Percentiles rank a stretch among this genome's conserved stretches.
Conservation (phyloP, 37 sponge, comb jelly and placozoan genomes). For the Cladorhizidae sp. region DNA sequence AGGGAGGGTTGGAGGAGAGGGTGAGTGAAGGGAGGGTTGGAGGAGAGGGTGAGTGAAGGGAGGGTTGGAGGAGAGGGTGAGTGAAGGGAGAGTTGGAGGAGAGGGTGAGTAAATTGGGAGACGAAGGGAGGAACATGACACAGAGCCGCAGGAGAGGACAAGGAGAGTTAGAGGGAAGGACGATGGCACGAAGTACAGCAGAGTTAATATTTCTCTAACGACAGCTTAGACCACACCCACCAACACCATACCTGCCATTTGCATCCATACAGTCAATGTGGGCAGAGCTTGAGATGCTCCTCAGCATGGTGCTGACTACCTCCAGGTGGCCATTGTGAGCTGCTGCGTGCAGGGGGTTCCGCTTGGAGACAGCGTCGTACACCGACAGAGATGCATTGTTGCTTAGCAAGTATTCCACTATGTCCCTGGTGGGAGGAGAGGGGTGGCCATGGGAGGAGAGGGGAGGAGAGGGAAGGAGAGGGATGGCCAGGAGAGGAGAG, state of each 20-base stretch:
- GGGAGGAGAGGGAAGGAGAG: not conserved
- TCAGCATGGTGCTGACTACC: slow-evolving; percentile 54
- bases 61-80: not conserved
- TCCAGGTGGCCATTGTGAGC: slow-evolving; percentile 83
- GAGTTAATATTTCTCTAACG: not conserved
- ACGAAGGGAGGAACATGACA: not conserved
- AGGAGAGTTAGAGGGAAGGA: too few species aligned
- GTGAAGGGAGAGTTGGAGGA: not conserved
- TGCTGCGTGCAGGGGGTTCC: slow-evolving; percentile 86
- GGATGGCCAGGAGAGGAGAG: slow-evolving; percentile 1
- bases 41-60: too few species aligned
- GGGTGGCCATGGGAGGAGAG: not conserved
- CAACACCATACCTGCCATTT: slow-evolving; percentile 44
- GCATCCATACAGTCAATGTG: slow-evolving; percentile 69
- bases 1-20: too few species aligned
- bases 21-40: not conserved
- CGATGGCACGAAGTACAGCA: too few species aligned
- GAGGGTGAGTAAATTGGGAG: not conserved
- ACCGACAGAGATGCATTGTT: slow-evolving; percentile 62
- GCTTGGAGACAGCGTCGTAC: slow-evolving; percentile 62
- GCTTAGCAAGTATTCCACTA: slow-evolving; percentile 64
- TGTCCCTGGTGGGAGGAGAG: slow-evolving; percentile 48
- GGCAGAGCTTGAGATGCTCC: slow-evolving; percentile 44
- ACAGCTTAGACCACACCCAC: not conserved
- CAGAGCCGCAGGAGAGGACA: too few species aligned